These are phyloP conservation scores for Dreissena polymorpha DNA, from an alignment of 1,140 invertebrate species.

Conservation along the genomic window DNA sequence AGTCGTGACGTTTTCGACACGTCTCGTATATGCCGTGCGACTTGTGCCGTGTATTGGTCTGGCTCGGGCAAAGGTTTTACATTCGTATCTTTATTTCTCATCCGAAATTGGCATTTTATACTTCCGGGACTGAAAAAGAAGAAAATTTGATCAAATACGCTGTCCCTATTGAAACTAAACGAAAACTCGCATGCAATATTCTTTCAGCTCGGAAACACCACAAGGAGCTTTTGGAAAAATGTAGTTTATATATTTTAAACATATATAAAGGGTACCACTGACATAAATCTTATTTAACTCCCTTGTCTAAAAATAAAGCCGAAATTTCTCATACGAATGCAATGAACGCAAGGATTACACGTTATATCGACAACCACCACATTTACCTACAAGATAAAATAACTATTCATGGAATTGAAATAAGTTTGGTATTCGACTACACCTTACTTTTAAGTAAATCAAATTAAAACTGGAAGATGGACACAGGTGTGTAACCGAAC, in stretches of 20 bases:
- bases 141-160: not conserved
- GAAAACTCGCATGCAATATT: not conserved
- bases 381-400: too few relatives aligned
- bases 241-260: not conserved
- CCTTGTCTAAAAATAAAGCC: not conserved
- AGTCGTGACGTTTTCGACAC: not conserved
- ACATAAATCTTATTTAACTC: not conserved
- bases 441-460: too few relatives aligned
- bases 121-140: slow-evolving; percentile 32
- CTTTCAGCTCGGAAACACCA: not conserved
- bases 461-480: too few relatives aligned
- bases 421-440: too few relatives aligned
- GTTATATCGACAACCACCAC: too few relatives aligned
- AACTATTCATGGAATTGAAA: too few relatives aligned
- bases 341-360: too few relatives aligned
- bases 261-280: not conserved
- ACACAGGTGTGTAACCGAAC: too few relatives aligned
- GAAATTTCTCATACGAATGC: too few relatives aligned
- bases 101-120: slow-evolving; percentile 25
- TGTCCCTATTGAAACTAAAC: not conserved
- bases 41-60: slow-evolving; percentile 3
- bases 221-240: not conserved
- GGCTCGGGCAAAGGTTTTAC: slow-evolving; percentile 3
- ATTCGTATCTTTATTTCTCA: slow-evolving; percentile 8
- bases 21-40: slow-evolving; percentile 1